Evolutionary conservation across 2,888 invertebrate genomes (phyloP).

Genomic region (Drosophila greeni): DNA sequence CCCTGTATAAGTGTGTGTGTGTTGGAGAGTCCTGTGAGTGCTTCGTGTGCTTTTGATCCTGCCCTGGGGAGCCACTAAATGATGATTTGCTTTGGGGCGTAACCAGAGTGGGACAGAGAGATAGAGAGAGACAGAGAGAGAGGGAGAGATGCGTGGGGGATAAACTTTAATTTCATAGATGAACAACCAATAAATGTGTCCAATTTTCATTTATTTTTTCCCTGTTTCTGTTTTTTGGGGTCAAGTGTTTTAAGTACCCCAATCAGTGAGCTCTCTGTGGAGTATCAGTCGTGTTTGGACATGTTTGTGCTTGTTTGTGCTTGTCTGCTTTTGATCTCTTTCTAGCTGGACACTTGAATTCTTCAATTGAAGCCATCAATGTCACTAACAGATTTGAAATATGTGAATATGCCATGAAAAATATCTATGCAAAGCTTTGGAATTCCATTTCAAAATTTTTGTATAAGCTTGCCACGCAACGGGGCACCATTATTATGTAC

Average conservation of each 20-base stretch:
- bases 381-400: conserved; percentile 8
- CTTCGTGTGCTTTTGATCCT: conserved; percentile 34
- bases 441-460: not conserved
- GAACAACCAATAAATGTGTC: conserved; percentile 24
- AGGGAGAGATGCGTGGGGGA: conserved; percentile 7
- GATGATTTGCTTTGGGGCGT: conserved; percentile 44
- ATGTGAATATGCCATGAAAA: not conserved
- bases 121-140: not conserved
- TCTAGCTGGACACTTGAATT: not conserved
- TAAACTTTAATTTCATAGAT: conserved; percentile 42
- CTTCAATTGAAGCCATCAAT: conserved; percentile 9
- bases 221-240: not conserved
- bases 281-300: not conserved
- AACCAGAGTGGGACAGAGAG: conserved; percentile 9
- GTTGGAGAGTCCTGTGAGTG: conserved; percentile 6
- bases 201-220: not conserved
- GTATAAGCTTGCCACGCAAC: not conserved
- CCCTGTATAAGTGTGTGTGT: not conserved
- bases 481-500: too few species aligned
- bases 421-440: not conserved
- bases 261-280: conserved; percentile 13
- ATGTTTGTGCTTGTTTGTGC: not conserved
- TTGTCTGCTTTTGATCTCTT: not conserved
- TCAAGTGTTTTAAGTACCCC: conserved; percentile 17
- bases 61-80: conserved; percentile 45